Evolutionary conservation across 2,113 vertebrate species (phyloP).

Genomic region (Anhinga rufa): DNA sequence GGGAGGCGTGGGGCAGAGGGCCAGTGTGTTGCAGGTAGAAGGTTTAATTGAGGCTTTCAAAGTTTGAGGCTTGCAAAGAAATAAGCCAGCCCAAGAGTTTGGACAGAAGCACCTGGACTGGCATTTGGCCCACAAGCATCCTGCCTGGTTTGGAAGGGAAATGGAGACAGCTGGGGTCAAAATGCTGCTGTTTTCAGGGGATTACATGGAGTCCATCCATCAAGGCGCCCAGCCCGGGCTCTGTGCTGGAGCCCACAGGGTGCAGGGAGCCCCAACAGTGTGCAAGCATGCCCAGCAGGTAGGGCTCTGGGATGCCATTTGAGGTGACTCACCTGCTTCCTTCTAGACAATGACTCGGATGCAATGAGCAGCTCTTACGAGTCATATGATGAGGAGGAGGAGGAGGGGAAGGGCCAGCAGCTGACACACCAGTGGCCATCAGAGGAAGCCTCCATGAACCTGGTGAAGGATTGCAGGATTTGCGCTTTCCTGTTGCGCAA

Average conservation of each 20-base stretch:
- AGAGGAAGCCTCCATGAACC: slow-evolving; percentile 83
- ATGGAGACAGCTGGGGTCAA: not conserved
- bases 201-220: not conserved
- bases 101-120: not conserved
- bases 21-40: not conserved
- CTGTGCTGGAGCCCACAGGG: not conserved
- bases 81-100: not conserved
- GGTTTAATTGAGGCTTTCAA: not conserved
- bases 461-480: slow-evolving; percentile 88
- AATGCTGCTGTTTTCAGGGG: not conserved
- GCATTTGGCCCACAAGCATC: not conserved
- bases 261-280: fast-evolving
- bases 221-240: not conserved
- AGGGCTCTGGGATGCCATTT: fast-evolving
- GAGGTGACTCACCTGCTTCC: not conserved
- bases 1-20: not conserved
- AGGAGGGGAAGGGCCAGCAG: slow-evolving; percentile 85
- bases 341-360: slow-evolving; percentile 94
- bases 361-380: slow-evolving; percentile 97
- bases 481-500: slow-evolving; percentile 94
- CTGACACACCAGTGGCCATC: slow-evolving; percentile 85
- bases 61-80: not conserved
- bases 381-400: slow-evolving; percentile 96
- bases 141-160: not conserved
- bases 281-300: fast-evolving